Conservation (phyloP, 2,888 invertebrate genomes). For the Chaetoderma sp. region DNA sequence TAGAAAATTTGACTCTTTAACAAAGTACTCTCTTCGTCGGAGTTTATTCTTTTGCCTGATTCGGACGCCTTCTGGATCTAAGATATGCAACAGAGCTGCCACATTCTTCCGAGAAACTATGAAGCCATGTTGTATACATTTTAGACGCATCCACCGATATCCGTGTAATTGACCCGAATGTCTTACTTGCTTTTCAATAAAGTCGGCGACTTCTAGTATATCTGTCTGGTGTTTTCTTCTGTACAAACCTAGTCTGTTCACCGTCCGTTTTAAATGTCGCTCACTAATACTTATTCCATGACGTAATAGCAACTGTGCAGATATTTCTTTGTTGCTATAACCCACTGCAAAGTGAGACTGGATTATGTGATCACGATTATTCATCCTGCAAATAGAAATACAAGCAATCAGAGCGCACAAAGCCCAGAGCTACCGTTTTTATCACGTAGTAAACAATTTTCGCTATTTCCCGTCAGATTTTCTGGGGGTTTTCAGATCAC, state of each 20-base stretch:
- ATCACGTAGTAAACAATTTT: too few relatives aligned
- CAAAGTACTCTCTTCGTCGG: background rate
- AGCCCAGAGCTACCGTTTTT: too few relatives aligned
- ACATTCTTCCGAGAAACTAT: too few relatives aligned
- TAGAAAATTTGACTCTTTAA: background rate
- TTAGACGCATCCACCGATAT: background rate
- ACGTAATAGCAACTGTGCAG: too few relatives aligned
- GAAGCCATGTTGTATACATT: background rate
- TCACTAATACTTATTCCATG: too few relatives aligned
- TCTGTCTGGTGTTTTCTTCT: background rate
- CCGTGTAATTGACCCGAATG: background rate
- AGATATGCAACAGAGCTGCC: background rate
- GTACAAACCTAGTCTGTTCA: background rate
- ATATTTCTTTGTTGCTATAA: too few relatives aligned
- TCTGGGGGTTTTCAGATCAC: too few relatives aligned
- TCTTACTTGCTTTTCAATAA: background rate
- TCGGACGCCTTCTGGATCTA: background rate
- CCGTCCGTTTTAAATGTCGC: background rate
- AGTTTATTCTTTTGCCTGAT: background rate
- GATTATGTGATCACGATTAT: too few relatives aligned
- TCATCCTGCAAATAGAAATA: too few relatives aligned
- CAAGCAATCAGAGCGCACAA: too few relatives aligned
- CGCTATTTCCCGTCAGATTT: too few relatives aligned
- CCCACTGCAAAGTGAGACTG: too few relatives aligned
- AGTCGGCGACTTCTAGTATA: background rate